A percentile compares a stretch with the other conserved stretches of the same genome.
These are phyloP conservation scores for Eretmocerus hayati DNA, from an alignment of 2,888 invertebrate species.

Conservation along the genomic window DNA sequence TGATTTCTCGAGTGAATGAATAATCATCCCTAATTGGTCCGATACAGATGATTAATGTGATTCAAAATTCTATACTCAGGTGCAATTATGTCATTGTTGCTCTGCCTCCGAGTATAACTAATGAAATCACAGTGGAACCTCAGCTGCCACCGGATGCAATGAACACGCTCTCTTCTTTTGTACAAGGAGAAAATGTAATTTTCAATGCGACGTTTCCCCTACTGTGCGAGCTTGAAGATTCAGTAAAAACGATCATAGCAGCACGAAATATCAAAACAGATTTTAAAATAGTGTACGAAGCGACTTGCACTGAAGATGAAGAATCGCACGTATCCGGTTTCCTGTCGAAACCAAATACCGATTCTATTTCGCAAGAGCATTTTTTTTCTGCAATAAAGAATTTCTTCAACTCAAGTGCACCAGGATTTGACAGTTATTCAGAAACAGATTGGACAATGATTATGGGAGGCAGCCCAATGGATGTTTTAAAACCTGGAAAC, in stretches of 20 bases:
- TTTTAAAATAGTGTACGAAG: neutral
- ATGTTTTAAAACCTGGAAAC: slow-evolving; percentile 27
- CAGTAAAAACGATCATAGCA: neutral
- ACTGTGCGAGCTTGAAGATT: neutral
- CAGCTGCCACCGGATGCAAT: neutral
- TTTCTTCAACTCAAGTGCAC: slow-evolving; percentile 19
- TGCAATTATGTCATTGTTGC: slow-evolving; percentile 32
- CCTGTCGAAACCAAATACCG: slow-evolving; percentile 9
- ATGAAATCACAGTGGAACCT: slow-evolving; percentile 24
- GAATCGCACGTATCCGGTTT: slow-evolving; percentile 28
- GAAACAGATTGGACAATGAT: slow-evolving; percentile 17
- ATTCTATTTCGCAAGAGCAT: neutral
- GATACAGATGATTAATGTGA: neutral
- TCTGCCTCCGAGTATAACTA: slow-evolving; percentile 29
- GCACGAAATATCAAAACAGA: neutral
- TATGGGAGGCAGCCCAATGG: slow-evolving; percentile 26
- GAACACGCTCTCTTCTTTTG: neutral
- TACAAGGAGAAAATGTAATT: neutral
- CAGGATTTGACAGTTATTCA: slow-evolving; percentile 6
- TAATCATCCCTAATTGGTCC: neutral
- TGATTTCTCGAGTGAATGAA: too few species aligned
- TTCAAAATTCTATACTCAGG: slow-evolving; percentile 20
- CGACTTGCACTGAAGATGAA: neutral
- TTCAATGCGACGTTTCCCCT: neutral
- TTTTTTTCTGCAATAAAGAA: slow-evolving; percentile 9